Base-by-base conservation (phyloP, 2,797 vertebrate species). In the Psittacula echo region DNA sequence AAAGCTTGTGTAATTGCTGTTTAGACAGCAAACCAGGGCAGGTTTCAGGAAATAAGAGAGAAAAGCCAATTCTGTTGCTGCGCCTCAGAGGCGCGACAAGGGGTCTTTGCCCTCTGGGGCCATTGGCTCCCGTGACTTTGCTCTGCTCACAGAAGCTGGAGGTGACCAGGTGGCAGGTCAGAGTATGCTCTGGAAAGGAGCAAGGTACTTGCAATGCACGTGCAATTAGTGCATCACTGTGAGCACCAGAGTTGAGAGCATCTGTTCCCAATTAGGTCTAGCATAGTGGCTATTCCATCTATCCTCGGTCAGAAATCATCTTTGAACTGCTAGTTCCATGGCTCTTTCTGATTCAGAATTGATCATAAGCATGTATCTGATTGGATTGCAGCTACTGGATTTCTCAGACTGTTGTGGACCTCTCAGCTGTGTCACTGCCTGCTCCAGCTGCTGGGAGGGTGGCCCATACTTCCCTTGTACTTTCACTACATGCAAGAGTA, bases 51-150 rank as follows among this genome's bases (percentile, higher is more conserved):
- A 39, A 62, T 44, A 10, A 1, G 9, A 27, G 77, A 53, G 77
- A 65, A 67, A 91, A 90, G 50, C 51, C 84, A 79, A 29, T 74
- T 79, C 47, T 82, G 53, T 76, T 64, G 51, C 68, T 48, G 90
- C 12, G 54, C 4, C 2, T 26, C 51, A 26, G 68, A 56, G 58
- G 65, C 0, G 0, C 76, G 65, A 66, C 58, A 8, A 1, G 0
- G 75, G 87, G 75, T 75, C 74, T 41, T 65, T 88, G 70, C 37
- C 77, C 91, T 67, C 50, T 34, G 47, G 82, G 72, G 39, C 85
- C 88, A 12, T 4, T 80, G 79, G 53, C 53, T 83, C 18, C 51
- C 0, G 0, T 53, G 65, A 37, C 86, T 83, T 66, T 67, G 58
- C 27, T 68, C 17, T 17, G 75, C 26, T 87, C 65, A 13, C 54